Evolutionary conservation across 1,140 invertebrate genomes (phyloP).

Genomic region (Matsumurasca onukii): DNA sequence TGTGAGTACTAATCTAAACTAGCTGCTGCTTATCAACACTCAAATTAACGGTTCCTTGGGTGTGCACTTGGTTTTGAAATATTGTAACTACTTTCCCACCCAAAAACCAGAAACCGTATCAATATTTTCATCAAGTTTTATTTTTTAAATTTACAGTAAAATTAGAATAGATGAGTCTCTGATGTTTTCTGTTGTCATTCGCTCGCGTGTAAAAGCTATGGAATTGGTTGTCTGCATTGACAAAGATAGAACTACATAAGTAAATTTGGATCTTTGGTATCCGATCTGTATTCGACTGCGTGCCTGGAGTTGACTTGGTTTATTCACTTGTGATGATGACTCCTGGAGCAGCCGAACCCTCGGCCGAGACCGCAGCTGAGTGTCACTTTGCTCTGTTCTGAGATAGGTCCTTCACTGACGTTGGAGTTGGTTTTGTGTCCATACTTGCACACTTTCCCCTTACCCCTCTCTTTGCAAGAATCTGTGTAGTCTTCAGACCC

Average conservation of each 20-base stretch:
- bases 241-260: background rate
- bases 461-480: background rate
- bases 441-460: background rate
- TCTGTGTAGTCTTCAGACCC: background rate
- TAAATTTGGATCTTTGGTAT: background rate
- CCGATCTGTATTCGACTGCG: background rate
- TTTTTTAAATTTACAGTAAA: background rate
- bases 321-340: background rate
- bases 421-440: background rate
- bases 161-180: background rate
- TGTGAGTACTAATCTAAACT: too few relatives aligned
- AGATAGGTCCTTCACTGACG: background rate
- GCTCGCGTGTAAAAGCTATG: background rate
- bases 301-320: background rate
- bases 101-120: background rate
- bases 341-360: background rate
- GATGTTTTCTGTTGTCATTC: background rate
- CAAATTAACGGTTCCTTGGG: too few relatives aligned
- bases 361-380: slow-evolving; percentile 1
- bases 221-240: background rate
- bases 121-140: background rate
- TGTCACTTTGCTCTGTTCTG: background rate
- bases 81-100: too few relatives aligned
- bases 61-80: too few relatives aligned
- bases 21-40: too few relatives aligned